These are phyloP conservation scores for Hiodon alosoides DNA, from an alignment of 2,113 vertebrate species.

Conservation along the genomic window DNA sequence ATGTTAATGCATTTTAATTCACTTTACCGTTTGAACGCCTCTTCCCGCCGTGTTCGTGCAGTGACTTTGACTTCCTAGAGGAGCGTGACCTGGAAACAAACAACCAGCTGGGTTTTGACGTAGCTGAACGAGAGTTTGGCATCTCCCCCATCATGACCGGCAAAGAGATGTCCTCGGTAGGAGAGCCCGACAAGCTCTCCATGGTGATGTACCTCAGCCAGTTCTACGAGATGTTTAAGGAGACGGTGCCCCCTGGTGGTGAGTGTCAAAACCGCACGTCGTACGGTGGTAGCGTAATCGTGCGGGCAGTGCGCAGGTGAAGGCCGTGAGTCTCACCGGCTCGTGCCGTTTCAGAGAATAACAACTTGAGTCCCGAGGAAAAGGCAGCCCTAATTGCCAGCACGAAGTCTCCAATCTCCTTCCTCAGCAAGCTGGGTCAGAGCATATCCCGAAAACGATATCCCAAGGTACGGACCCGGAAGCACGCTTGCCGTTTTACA, in stretches of 20 bases:
- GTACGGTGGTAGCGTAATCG: too few relatives aligned
- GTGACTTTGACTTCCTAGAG: conserved; percentile 88
- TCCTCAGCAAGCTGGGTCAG: conserved; percentile 93
- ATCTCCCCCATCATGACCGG: conserved; percentile 98
- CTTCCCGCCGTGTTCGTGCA: conserved; percentile 39
- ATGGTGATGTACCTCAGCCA: conserved; percentile 99
- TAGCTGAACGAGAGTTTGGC: conserved; percentile 89
- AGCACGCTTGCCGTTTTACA: not conserved
- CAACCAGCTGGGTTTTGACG: conserved; percentile 89
- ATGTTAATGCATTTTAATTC: conserved; percentile 33
- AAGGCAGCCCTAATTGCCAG: conserved; percentile 80
- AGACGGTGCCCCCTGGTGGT: conserved; percentile 84
- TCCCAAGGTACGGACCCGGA: conserved; percentile 68
- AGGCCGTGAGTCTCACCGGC: not conserved
- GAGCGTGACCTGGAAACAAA: conserved; percentile 84
- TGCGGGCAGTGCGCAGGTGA: too few relatives aligned
- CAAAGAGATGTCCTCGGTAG: conserved; percentile 92
- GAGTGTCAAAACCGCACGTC: conserved; percentile 41
- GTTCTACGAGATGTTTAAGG: conserved; percentile 99
- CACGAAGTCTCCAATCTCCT: conserved; percentile 95
- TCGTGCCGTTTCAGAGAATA: conserved; percentile 62
- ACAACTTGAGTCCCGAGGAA: conserved; percentile 85
- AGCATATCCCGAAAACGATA: conserved; percentile 92
- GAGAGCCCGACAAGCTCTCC: conserved; percentile 91
- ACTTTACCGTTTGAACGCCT: conserved; percentile 23